phyloP scores from a whole-genome alignment of 2,888 invertebrate genomes.

The Acleris cristana region DNA sequence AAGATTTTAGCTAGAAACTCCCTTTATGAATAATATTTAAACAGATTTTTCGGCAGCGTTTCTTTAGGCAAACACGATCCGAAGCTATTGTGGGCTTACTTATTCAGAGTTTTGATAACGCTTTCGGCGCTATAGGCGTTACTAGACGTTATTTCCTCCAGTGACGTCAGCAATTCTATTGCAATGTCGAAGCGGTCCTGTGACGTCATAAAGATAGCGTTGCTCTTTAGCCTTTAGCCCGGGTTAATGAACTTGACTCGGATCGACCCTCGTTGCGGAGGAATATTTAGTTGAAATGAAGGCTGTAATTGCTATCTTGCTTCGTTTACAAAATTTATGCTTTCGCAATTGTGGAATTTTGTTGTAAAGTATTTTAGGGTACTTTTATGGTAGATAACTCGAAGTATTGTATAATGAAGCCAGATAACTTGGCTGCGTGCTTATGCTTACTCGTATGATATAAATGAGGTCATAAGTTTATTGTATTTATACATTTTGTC shows the following conservation, averaged over 20 bases:
- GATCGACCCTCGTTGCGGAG: slow-evolving; percentile 29
- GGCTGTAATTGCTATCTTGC: slow-evolving; percentile 29
- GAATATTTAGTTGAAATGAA: slow-evolving; percentile 22
- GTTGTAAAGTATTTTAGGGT: neutral
- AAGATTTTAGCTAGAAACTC: slow-evolving; percentile 6
- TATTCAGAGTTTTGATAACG: too few species aligned
- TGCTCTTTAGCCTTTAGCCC: slow-evolving; percentile 46
- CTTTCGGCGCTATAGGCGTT: too few species aligned
- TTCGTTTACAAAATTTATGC: slow-evolving; percentile 9
- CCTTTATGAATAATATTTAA: neutral
- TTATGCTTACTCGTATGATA: too few species aligned
- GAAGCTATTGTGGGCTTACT: too few species aligned
- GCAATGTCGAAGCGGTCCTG: slow-evolving; percentile 40
- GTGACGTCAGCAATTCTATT: slow-evolving; percentile 49
- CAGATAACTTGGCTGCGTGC: too few species aligned
- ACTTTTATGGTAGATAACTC: neutral
- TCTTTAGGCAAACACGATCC: too few species aligned
- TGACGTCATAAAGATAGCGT: slow-evolving; percentile 57
- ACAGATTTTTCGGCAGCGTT: too few species aligned
- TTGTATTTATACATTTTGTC: too few species aligned
- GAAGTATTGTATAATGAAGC: neutral
- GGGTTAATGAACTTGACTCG: slow-evolving; percentile 43
- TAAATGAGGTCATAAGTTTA: too few species aligned
- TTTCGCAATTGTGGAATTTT: neutral
- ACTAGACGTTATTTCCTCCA: neutral